Conservation (phyloP, 2,888 invertebrate species). For the Hecatera dysodea region DNA sequence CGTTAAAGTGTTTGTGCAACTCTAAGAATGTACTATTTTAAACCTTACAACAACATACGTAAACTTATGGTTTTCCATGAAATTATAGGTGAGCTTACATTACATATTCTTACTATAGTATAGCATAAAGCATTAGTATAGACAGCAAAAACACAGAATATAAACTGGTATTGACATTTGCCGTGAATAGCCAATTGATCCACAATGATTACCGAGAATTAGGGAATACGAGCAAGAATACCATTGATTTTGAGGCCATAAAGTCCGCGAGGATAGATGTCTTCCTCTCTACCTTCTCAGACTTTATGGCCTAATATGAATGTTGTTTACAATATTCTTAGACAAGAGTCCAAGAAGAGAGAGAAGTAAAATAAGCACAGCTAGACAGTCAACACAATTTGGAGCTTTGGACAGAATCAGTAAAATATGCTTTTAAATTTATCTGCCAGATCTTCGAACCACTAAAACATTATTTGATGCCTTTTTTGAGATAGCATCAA, state of each 20-base stretch:
- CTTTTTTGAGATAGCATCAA: too few relatives aligned
- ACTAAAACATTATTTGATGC: neutral
- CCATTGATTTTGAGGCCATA: slow-evolving; percentile 16
- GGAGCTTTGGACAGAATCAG: neutral
- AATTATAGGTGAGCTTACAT: too few relatives aligned
- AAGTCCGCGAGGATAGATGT: neutral
- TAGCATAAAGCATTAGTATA: neutral
- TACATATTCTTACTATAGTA: too few relatives aligned
- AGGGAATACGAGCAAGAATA: slow-evolving; percentile 31
- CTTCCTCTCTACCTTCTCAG: too few relatives aligned
- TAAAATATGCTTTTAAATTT: neutral
- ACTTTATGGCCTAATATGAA: too few relatives aligned
- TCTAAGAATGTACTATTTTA: slow-evolving; percentile 5
- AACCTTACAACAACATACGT: neutral
- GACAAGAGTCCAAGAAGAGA: neutral
- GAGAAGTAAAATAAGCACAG: neutral
- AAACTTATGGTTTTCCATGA: neutral
- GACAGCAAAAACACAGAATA: neutral
- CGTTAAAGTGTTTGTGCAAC: neutral
- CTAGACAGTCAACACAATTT: neutral
- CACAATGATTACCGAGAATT: slow-evolving; percentile 21
- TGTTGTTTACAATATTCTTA: too few relatives aligned
- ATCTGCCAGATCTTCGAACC: neutral
- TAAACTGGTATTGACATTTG: neutral
- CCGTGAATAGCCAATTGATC: slow-evolving; percentile 8